Conservation (phyloP, 2,797 vertebrate species). For the Pseudochromis fuscus region DNA sequence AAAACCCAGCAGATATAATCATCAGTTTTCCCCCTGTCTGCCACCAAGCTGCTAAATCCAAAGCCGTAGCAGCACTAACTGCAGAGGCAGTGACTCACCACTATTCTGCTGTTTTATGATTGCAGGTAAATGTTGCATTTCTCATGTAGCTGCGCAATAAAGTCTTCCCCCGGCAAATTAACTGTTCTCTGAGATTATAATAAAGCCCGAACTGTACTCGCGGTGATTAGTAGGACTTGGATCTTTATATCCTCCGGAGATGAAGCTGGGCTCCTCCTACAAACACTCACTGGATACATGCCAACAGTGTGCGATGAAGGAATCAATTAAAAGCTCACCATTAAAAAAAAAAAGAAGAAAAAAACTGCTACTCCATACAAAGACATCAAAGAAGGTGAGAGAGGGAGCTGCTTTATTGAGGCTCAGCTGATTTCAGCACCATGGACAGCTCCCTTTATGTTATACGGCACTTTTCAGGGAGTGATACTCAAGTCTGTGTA, state of each 20-base stretch:
- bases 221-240: conserved; percentile 51
- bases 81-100: conserved; percentile 23
- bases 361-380: conserved; percentile 15
- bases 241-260: conserved; percentile 35
- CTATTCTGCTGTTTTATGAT: conserved; percentile 35
- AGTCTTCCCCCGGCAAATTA: conserved; percentile 31
- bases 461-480: not conserved
- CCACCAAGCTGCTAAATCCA: conserved; percentile 19
- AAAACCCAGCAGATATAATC: conserved; percentile 6
- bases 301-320: conserved; percentile 34
- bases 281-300: conserved; percentile 49
- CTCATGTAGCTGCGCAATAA: conserved; percentile 22
- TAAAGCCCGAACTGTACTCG: conserved; percentile 41
- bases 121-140: conserved; percentile 39
- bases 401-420: not conserved
- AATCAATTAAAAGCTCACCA: conserved; percentile 64
- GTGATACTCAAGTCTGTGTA: conserved; percentile 18
- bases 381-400: conserved; percentile 22
- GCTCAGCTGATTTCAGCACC: conserved; percentile 53
- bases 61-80: conserved; percentile 10
- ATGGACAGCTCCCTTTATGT: conserved; percentile 43
- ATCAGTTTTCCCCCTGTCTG: conserved; percentile 3
- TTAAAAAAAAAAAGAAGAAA: conserved; percentile 49
- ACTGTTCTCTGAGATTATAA: conserved; percentile 32
- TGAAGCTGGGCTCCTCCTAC: conserved; percentile 27